phyloP scores from a whole-genome alignment of 1,140 invertebrate species.

The Steinernema khuongi region DNA sequence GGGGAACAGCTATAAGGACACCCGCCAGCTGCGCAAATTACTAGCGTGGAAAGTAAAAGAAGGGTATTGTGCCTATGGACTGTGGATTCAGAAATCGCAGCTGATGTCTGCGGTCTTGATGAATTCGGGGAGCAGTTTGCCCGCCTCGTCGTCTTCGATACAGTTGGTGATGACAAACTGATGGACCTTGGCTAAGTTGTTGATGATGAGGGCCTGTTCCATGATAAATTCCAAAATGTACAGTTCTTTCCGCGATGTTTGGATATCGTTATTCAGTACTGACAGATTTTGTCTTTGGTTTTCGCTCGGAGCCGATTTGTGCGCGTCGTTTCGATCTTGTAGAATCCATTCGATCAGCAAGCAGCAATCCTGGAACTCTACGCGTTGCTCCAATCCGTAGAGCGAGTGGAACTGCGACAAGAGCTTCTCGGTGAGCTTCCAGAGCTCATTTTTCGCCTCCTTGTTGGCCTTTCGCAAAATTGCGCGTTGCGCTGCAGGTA shows the following conservation, averaged over 20 bases:
- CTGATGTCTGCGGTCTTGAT: not conserved
- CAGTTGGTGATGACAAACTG: not conserved
- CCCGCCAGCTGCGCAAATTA: too few relatives aligned
- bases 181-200: not conserved
- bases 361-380: not conserved
- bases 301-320: too few relatives aligned
- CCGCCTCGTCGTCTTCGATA: not conserved
- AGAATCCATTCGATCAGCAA: not conserved
- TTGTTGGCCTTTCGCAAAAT: not conserved
- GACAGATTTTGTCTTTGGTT: too few relatives aligned
- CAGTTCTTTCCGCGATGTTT: not conserved
- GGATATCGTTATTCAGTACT: too few relatives aligned
- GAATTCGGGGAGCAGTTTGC: not conserved
- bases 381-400: not conserved
- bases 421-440: not conserved
- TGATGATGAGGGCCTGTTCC: not conserved
- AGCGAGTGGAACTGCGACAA: not conserved
- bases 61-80: too few relatives aligned
- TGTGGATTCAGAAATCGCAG: too few relatives aligned
- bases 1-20: too few relatives aligned
- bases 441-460: not conserved
- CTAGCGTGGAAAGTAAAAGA: too few relatives aligned
- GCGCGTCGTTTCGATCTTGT: not conserved
- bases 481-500: not conserved
- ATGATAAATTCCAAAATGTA: not conserved